Base-by-base conservation (phyloP, 2,797 vertebrate species). In the Adelosebastes latens region DNA sequence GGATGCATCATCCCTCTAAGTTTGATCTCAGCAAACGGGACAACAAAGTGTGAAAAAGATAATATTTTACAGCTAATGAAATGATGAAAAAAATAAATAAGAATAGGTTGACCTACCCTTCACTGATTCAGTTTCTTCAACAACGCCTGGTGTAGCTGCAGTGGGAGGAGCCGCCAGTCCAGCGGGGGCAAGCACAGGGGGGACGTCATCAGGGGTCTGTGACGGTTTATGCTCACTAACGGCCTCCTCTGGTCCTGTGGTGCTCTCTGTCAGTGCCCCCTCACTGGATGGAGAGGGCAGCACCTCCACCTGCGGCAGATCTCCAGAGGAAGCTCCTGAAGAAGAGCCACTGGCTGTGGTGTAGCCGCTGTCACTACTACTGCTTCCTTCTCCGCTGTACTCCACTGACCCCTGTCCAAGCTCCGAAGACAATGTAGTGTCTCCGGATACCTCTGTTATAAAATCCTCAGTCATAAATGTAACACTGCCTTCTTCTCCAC, bases 401-500 rank as follows among this genome's bases (percentile, higher is more conserved):
- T 94, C 95, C 91, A 77, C 86, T 34, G 91, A 94, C 27, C 93
- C 94, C 49, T 94, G 95, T 58, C 94, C 95, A 1, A 97, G 88
- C 88, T 97, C 97, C 80, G 95, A 91, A 65, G 92, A 92, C 66
- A 92, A 56, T 0, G 74, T 88, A 36, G 93, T 88, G 67, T 90
- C 91, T 42, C 95, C 94, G 20, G 95, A 90, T 42, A 86, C 80
- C 75, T 96, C 94, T 75, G 93, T 68, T 20, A 95, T 85, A 72
- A 94, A 94, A 79, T 96, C 95, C 24, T 94, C 95, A 53, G 90
- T 93, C 73, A 97, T 86, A 61, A 97, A 94, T 29, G 93, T 96
- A 67, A 94, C 68, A 55, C 70, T 76, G 20, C 72, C 65, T 75
- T 87, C 83, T 12, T 93, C 87, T 94, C 93, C 94, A 83, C 94